Evolutionary conservation across 1,140 invertebrate genomes (phyloP).

Genomic region (Papilio machaon): DNA sequence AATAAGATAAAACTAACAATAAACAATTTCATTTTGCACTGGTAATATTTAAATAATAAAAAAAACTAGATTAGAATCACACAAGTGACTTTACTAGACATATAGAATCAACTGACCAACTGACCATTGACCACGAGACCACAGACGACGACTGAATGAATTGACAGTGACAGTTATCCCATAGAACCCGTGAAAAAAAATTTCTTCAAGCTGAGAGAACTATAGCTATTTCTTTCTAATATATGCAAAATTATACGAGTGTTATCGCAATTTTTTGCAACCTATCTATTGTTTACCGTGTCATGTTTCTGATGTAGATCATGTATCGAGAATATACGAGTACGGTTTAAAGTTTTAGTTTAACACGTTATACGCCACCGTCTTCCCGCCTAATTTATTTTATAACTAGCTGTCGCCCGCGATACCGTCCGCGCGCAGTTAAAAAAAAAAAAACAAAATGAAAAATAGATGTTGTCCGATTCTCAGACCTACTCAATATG

Average conservation of each 20-base stretch:
- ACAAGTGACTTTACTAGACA: background rate
- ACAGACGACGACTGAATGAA: background rate
- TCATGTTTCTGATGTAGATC: background rate
- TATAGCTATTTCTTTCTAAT: background rate
- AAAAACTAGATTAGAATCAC: background rate
- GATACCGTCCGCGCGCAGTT: too few relatives aligned
- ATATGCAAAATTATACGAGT: background rate
- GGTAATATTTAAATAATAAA: background rate
- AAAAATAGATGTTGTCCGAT: too few relatives aligned
- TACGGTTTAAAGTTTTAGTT: too few relatives aligned
- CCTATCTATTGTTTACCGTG: background rate
- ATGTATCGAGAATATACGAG: too few relatives aligned
- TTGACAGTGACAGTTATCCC: background rate
- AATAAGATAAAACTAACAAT: background rate
- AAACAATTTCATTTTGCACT: slow-evolving; percentile 5
- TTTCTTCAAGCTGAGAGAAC: background rate
- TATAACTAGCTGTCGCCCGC: too few relatives aligned
- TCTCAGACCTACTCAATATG: too few relatives aligned
- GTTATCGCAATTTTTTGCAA: background rate
- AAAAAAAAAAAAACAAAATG: too few relatives aligned
- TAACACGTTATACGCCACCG: too few relatives aligned
- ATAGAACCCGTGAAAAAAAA: background rate
- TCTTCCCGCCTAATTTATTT: too few relatives aligned
- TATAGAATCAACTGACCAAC: background rate
- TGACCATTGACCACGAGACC: background rate